Evolutionary conservation across 2,113 vertebrate species (phyloP).

Genomic region (Planiliza haematocheilus): DNA sequence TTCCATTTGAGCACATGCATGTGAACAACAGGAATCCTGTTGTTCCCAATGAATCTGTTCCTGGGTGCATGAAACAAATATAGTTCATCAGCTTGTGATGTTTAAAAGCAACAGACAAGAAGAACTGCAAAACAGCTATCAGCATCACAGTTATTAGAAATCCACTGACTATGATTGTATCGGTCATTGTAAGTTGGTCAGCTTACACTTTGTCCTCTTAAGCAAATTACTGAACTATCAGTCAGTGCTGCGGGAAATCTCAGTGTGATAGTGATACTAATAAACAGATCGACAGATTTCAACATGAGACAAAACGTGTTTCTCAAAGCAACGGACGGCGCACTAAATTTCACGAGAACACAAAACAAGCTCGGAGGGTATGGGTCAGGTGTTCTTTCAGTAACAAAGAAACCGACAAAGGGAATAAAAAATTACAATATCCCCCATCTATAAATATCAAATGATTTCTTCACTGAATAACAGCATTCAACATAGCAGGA

Average conservation of each 20-base stretch:
- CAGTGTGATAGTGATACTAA: not conserved
- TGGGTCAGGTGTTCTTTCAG: not conserved
- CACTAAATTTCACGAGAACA: not conserved
- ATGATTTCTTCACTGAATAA: too few relatives aligned
- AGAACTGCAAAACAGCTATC: not conserved
- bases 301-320: not conserved
- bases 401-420: slow-evolving; percentile 14
- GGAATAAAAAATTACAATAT: slow-evolving; percentile 18
- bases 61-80: not conserved
- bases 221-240: not conserved
- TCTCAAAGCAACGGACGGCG: not conserved
- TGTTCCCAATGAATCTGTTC: not conserved
- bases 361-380: not conserved
- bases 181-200: not conserved
- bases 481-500: slow-evolving; percentile 37
- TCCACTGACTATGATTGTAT: not conserved
- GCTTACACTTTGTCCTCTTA: not conserved
- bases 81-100: slow-evolving; percentile 1
- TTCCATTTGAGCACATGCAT: not conserved
- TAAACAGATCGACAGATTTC: not conserved
- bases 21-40: not conserved
- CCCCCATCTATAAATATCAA: slow-evolving; percentile 1
- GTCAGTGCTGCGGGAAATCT: not conserved
- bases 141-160: slow-evolving; percentile 5
- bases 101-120: not conserved